A percentile compares a stretch with the other conserved stretches of the same genome.
Conservation (phyloP, 1,140 invertebrate genomes). For the Hestina assimilis region DNA sequence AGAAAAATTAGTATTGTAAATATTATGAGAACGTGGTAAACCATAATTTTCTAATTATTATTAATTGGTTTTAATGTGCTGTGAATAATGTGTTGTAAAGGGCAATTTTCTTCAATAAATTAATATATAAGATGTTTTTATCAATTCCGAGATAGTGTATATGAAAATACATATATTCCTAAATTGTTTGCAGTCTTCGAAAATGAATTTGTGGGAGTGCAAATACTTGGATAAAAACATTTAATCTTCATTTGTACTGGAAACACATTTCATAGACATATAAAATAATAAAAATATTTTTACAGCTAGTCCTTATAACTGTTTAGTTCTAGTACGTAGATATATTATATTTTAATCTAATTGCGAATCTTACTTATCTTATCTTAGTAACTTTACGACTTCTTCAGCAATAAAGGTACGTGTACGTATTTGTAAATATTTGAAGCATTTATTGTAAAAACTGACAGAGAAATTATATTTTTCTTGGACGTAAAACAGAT, state of each 20-base stretch:
- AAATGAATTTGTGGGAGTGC: slow-evolving; percentile 7
- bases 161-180: slow-evolving; percentile 9
- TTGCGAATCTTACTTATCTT: slow-evolving; percentile 38
- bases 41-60: slow-evolving; percentile 62
- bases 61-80: slow-evolving; percentile 58
- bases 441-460: slow-evolving; percentile 70
- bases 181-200: slow-evolving; percentile 16
- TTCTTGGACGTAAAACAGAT: slow-evolving; percentile 66
- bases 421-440: slow-evolving; percentile 74
- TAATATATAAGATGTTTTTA: slow-evolving; percentile 18
- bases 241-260: slow-evolving; percentile 10
- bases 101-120: slow-evolving; percentile 18
- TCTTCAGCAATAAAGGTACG: slow-evolving; percentile 71
- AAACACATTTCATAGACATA: slow-evolving; percentile 16
- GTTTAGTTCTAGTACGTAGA: slow-evolving; percentile 67
- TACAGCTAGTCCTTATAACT: slow-evolving; percentile 71
- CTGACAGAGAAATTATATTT: slow-evolving; percentile 73
- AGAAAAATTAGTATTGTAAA: slow-evolving; percentile 73
- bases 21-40: slow-evolving; percentile 62
- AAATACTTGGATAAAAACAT: slow-evolving; percentile 3
- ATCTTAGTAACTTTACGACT: slow-evolving; percentile 60
- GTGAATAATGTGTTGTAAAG: slow-evolving; percentile 59
- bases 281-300: slow-evolving; percentile 50
- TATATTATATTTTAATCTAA: slow-evolving; percentile 57
- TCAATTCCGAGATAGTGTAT: slow-evolving; percentile 11